These are phyloP conservation scores for Ichneumoninae sp. DNA, from an alignment of 2,888 invertebrate genomes.

Conservation along the genomic window DNA sequence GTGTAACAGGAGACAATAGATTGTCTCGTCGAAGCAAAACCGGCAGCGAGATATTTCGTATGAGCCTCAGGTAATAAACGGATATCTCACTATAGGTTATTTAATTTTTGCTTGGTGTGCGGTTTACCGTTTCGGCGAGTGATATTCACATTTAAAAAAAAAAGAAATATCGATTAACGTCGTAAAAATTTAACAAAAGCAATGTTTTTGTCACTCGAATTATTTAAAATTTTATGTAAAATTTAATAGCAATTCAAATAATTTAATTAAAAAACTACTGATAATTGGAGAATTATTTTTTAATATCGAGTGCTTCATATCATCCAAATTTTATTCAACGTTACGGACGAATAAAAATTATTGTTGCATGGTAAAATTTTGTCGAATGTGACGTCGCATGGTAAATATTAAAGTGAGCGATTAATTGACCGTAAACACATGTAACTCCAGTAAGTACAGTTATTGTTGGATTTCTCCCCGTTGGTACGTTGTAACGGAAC, in stretches of 20 bases:
- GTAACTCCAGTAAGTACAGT: conserved; percentile 23
- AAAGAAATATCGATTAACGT: background rate
- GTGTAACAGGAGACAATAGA: conserved; percentile 77
- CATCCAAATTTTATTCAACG: conserved; percentile 10
- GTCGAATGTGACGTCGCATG: conserved; percentile 47
- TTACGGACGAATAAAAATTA: conserved; percentile 5
- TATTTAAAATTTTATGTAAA: background rate
- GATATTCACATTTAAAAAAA: conserved; percentile 5
- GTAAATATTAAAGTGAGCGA: conserved; percentile 28
- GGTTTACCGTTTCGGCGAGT: conserved; percentile 30
- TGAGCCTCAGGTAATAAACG: conserved; percentile 89
- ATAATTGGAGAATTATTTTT: conserved; percentile 13
- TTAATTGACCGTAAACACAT: conserved; percentile 15
- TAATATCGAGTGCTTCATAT: conserved; percentile 2
- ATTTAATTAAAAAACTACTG: background rate
- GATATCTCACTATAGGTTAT: conserved; percentile 39
- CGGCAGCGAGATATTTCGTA: conserved; percentile 91
- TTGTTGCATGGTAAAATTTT: conserved; percentile 56
- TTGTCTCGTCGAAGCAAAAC: conserved; percentile 85
- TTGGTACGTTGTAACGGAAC: background rate
- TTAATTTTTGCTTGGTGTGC: conserved; percentile 53
- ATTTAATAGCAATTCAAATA: background rate
- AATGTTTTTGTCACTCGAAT: conserved; percentile 3
- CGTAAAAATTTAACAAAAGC: background rate
- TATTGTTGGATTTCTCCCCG: conserved; percentile 4